Evolutionary conservation across 2,888 invertebrate species (phyloP), one percentile per base, ranked within the genome.

Genomic region (Euclidia mi): DNA sequence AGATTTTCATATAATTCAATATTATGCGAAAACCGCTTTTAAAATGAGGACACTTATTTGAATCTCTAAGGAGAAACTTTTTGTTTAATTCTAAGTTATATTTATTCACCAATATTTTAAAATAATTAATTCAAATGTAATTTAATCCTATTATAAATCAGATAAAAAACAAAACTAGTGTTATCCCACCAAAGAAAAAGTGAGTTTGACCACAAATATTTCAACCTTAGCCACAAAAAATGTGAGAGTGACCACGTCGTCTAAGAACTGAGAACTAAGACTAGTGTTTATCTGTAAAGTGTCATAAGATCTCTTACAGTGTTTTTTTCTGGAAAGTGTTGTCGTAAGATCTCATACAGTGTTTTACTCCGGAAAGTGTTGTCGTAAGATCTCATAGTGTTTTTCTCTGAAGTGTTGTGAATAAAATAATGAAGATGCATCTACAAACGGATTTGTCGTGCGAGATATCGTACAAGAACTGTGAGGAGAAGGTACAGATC

Each of bases 401-500:
- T 14, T 44, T 44, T 44, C 1, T 32, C 62, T 74, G 57, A 53
- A 70, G 74, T 78, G 71, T 74, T 57, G 62, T 70, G 56, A 64
- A 42, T 65, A 58, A 56, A 70, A 74, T 69, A 65, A 86, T 84
- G 82, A 93, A 88, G 81, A 94, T 94, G 94, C 91, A 93, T 78
- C 79, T 94, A 28, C 90, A 90, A 76, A 85, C 89, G 71, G 94
- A 95, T 65, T 64, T 94, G 56, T 79, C 87, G 45, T 87, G 89
- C 68, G 94, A 94, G 62, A 88, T 93, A 49, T 79, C 89, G 34
- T 89, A 87, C 76, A 81, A 78, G 56, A 79, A 63, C 60, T 85
- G 89, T 56, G 90, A 91, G 72, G 92, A 82, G 78, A 94, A 94
- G 76, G 63, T 93, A 17, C 90, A 94, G 77, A 90, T 93, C 40